Evolutionary conservation across 2,888 invertebrate genomes (phyloP), one percentile per base, ranked within the genome.

Genomic region (Tinea trinotella): DNA sequence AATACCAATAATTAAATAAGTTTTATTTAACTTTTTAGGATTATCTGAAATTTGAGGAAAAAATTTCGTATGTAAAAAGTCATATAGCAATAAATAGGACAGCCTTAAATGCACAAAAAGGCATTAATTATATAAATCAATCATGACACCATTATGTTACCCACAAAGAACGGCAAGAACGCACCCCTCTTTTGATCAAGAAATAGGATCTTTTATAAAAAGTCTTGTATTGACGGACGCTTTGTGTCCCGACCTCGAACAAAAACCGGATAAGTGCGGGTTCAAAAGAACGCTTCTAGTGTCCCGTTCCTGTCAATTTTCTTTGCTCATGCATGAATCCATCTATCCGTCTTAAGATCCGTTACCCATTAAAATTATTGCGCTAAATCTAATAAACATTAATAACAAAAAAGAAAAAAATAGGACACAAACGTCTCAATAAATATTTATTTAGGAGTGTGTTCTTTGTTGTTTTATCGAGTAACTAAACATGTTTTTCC

Each of bases 121-220:
- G 46, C 46, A 46, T 46, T 46, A 46, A 46, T 46, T 46, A 46
- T 19, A 46, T 46, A 46, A 46, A 46, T 46, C 46, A 46, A 46
- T 46, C 46, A 46, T 19, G 17, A 5, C 40, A 19, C 46, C 46
- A 46, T 46, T 46, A 46, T 46, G 10, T 46, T 46, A n/a, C 46
- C 19, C 10, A 46, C 46, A 46, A 46, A 19, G 46, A 46, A 19
- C 46, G 10, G 46, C 19, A 46, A 3, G 46, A 46, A 46, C 17
- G 46, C 46, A 17, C 19, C 46, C 46, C 19, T 46, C 19, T 19
- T 46, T 46, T 19, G 40, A 40, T 40, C 40, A 40, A 46, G 46
- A 17, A 46, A 46, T 46, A 46, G 46, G 17, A 46, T 46, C 46
- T 46, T 46, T 46, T 46, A 46, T 46, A 46, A 46, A 44, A 46